Conservation (phyloP, 1,140 invertebrate species). For the Lordiphosa collinella region DNA sequence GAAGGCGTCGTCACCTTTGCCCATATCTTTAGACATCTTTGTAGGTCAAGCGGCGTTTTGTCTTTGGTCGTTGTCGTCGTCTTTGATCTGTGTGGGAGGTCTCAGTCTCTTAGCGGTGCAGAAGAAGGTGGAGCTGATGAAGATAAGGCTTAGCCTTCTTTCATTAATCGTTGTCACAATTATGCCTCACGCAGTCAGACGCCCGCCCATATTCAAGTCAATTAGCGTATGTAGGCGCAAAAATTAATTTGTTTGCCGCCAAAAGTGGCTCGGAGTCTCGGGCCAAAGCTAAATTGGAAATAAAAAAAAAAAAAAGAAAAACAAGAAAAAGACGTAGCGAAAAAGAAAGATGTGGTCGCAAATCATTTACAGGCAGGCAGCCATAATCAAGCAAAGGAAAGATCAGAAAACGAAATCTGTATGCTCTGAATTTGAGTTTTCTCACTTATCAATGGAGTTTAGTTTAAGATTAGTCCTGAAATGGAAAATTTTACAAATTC, state of each 20-base stretch:
- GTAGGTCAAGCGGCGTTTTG: conserved; percentile 60
- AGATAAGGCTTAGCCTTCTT: background rate
- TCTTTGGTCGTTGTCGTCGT: conserved; percentile 12
- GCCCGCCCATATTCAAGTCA: conserved; percentile 57
- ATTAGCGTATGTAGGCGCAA: conserved; percentile 72
- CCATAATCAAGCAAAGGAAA: background rate
- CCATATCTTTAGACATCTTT: conserved; percentile 20
- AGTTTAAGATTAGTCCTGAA: too few relatives aligned
- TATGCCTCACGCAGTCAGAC: conserved; percentile 34
- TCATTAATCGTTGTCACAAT: conserved; percentile 33
- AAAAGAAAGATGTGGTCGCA: background rate
- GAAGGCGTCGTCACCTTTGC: conserved; percentile 14
- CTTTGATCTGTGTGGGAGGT: conserved; percentile 30
- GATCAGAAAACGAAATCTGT: background rate
- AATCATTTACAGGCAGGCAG: background rate
- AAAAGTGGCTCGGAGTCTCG: conserved; percentile 52
- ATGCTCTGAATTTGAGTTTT: background rate
- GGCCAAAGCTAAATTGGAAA: conserved; percentile 17
- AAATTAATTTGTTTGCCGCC: conserved; percentile 73
- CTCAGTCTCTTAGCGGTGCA: too few relatives aligned
- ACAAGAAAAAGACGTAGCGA: background rate
- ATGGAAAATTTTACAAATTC: too few relatives aligned
- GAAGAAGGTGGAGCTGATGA: too few relatives aligned
- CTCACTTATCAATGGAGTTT: too few relatives aligned
- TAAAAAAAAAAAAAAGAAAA: conserved; percentile 11